Conservation (phyloP, 2,113 vertebrate species). For the Pangasianodon gigas region DNA sequence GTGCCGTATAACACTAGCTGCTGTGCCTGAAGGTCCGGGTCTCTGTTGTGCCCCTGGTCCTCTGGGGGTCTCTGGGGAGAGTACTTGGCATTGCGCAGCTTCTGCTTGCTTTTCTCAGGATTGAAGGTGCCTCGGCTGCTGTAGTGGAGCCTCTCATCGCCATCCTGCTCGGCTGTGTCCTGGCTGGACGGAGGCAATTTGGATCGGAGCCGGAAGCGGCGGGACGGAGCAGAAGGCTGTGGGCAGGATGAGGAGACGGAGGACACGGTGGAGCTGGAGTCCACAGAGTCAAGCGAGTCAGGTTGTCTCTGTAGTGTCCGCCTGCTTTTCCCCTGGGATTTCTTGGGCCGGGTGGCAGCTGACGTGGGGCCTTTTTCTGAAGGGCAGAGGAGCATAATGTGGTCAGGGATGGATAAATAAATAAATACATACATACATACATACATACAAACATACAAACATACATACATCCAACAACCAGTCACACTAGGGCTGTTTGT, state of each 20-base stretch:
- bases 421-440: not conserved
- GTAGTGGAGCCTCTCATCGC: slow-evolving; percentile 82
- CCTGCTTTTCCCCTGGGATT: slow-evolving; percentile 71
- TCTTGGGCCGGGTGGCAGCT: slow-evolving; percentile 71
- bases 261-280: slow-evolving; percentile 72
- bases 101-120: slow-evolving; percentile 90
- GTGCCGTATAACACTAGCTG: slow-evolving; percentile 84
- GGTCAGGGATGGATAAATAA: not conserved
- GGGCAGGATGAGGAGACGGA: slow-evolving; percentile 74
- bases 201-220: slow-evolving; percentile 85
- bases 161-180: slow-evolving; percentile 64
- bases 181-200: slow-evolving; percentile 75
- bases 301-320: slow-evolving; percentile 74
- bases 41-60: slow-evolving; percentile 73
- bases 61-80: slow-evolving; percentile 78
- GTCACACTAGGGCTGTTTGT: not conserved
- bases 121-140: slow-evolving; percentile 92
- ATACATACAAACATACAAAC: not conserved
- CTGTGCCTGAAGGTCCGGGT: slow-evolving; percentile 77
- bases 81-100: slow-evolving; percentile 83
- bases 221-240: slow-evolving; percentile 76
- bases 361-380: slow-evolving; percentile 79
- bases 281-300: slow-evolving; percentile 74
- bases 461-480: not conserved
- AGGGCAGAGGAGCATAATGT: not conserved